Conservation (phyloP, 2,113 vertebrate species). For the Rhinoderma darwinii region DNA sequence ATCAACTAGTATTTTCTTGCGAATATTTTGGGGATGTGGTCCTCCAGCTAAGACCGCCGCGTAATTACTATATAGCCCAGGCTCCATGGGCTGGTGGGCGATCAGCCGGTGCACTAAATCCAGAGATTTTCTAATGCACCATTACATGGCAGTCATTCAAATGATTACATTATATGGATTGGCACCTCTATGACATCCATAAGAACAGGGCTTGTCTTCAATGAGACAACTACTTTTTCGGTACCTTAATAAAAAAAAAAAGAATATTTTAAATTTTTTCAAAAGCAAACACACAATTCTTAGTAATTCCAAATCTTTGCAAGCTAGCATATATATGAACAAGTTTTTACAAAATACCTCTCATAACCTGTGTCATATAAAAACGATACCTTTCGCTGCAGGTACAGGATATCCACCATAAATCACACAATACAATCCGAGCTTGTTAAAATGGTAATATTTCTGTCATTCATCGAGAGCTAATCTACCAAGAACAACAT, state of each 20-base stretch:
- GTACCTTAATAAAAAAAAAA: background rate
- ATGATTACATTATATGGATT: too few relatives aligned
- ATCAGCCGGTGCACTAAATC: too few relatives aligned
- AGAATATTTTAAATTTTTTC: background rate
- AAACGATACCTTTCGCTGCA: slow-evolving; percentile 26
- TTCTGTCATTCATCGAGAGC: slow-evolving; percentile 51
- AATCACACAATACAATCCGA: slow-evolving; percentile 41
- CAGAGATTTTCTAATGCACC: background rate
- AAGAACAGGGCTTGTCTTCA: background rate
- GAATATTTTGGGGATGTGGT: too few relatives aligned
- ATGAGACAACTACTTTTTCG: too few relatives aligned
- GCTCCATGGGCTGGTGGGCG: too few relatives aligned
- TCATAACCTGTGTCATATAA: slow-evolving; percentile 41
- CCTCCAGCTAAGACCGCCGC: too few relatives aligned
- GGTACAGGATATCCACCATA: slow-evolving; percentile 27
- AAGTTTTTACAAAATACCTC: slow-evolving; percentile 42
- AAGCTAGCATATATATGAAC: background rate
- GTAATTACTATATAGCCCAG: too few relatives aligned
- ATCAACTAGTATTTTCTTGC: too few relatives aligned
- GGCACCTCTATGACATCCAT: background rate
- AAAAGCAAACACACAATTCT: background rate
- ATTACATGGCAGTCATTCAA: background rate
- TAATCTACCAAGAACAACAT: slow-evolving; percentile 49
- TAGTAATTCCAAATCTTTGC: background rate
- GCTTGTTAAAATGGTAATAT: slow-evolving; percentile 51